Evolutionary conservation across 2,888 invertebrate species (phyloP), one percentile per base, ranked within the genome.

Genomic region (Teleogryllus oceanicus): DNA sequence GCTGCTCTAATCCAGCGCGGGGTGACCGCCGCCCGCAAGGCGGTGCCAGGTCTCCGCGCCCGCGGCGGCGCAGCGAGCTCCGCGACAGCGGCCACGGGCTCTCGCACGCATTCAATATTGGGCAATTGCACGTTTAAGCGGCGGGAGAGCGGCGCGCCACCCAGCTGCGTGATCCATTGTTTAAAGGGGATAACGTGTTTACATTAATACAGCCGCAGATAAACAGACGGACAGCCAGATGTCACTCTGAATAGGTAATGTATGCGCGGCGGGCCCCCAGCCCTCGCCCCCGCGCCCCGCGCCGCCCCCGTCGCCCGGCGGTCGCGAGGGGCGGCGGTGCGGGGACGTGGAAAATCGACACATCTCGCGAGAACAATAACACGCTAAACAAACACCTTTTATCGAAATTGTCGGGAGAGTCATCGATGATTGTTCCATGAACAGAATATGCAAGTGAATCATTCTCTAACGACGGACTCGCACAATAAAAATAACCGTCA

Each of bases 171-270:
- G n/a, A 13, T 62, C 62, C 62, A 62, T 62, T 62, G 62, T 62
- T 62, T 62, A 62, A 62, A 62, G 62, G 16, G 62, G n/a, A 62
- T 62, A 62, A 62, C 62, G 62, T 62, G 62, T 62, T 62, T 62
- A 62, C 62, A 62, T 62, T 62, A 62, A 62, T 62, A 62, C 62
- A 62, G 62, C n/a, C n/a, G 62, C 62, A 62, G 62, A 62, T 62
- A 62, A 62, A 62, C 62, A 62, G 16, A 62, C 62, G n/a, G 62
- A 62, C 62, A 62, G 62, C 13, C 62, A 62, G 62, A 62, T 62
- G 62, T 62, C 62, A 62, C 62, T 62, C n/a, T 62, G 62, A 62
- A 62, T 62, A 62, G 62, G 62, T 13, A 13, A 62, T 62, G 62
- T 62, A 62, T 62, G 62, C 62, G 62, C n/a, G 62, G n/a, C 62